Base-by-base conservation (phyloP, 2,113 vertebrate genomes). In the Sorex fumeus region DNA sequence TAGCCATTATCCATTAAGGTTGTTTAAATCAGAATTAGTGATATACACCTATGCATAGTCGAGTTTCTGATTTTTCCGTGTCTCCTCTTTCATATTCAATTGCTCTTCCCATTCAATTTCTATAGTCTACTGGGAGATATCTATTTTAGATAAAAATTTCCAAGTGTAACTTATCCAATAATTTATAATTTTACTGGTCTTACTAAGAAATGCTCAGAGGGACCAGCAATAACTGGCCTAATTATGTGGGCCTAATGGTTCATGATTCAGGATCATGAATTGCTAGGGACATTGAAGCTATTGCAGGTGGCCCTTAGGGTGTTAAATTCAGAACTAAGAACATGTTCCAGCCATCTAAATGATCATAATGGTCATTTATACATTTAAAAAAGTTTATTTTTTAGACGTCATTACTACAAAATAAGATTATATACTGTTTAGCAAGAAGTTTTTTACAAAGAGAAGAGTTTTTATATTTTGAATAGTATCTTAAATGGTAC, bases 391-490 rank as follows among this genome's bases (percentile, higher is more conserved):
- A 12, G 47, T 50, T 50, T 13, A 50, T 9, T 50, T 50, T 50
- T 50, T 2, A 50, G 10, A 50, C 96, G 50, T 96, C 96, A 50
- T 86, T 82, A 50, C 15, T 89, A 93, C 36, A 19, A 93, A 86
- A 0, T n/a, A 87, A 79, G 70, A 69, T 87, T 94, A 95, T 95
- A 84, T 95, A 67, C 87, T 95, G 36, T 32, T 96, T 74, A 66
- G 47, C 23, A 28, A 96, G 96, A 16, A 66, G 34, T 94, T 40
- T n/a, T n/a, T n/a, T n/a, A n/a, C n/a, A n/a, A n/a, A n/a, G n/a
- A n/a, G n/a, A n/a, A n/a, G n/a, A n/a, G n/a, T n/a, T n/a, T n/a
- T n/a, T n/a, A n/a, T n/a, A n/a, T n/a, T n/a, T n/a, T n/a, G n/a
- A n/a, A n/a, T n/a, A n/a, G n/a, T n/a, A n/a, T n/a, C n/a, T n/a